phyloP scores from a whole-genome alignment of 2,888 invertebrate genomes.

The Fragum fragum region DNA sequence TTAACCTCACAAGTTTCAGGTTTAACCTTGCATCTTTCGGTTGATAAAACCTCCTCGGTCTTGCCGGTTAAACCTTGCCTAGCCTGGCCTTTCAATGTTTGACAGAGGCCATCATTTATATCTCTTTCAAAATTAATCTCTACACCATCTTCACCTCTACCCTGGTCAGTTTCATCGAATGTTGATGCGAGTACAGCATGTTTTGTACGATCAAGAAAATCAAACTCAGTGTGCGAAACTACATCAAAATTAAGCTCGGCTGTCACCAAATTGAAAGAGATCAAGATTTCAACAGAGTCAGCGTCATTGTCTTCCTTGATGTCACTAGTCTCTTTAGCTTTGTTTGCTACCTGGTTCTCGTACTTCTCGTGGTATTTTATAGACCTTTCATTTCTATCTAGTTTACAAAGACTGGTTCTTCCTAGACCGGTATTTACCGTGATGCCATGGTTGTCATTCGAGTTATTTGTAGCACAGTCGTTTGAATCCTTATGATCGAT shows the following conservation, averaged over 20 bases:
- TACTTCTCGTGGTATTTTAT: neutral
- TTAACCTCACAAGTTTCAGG: no score
- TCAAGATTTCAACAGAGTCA: slow-evolving; percentile 42
- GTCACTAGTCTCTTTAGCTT: neutral
- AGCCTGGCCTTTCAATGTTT: neutral
- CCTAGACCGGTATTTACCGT: neutral
- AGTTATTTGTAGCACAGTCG: neutral
- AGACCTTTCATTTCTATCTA: neutral
- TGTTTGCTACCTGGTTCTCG: neutral
- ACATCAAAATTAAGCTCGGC: slow-evolving; percentile 32
- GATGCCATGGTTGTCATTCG: slow-evolving; percentile 17
- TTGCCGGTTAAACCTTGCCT: neutral
- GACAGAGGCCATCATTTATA: no score
- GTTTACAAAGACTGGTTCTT: neutral
- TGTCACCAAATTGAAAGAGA: slow-evolving; percentile 21
- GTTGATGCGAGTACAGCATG: slow-evolving; percentile 20
- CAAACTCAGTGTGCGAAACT: slow-evolving; percentile 6
- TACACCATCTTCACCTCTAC: neutral
- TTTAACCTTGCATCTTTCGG: no score
- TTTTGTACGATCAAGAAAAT: neutral
- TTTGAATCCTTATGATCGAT: neutral
- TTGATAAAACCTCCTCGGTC: neutral
- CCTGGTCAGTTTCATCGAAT: neutral
- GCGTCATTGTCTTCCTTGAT: neutral
- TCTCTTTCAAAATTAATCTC: no score